A percentile compares a stretch with the other conserved stretches of the same genome.
phyloP scores from a whole-genome alignment of 2,888 invertebrate species.

The Parasteatoda lunata region DNA sequence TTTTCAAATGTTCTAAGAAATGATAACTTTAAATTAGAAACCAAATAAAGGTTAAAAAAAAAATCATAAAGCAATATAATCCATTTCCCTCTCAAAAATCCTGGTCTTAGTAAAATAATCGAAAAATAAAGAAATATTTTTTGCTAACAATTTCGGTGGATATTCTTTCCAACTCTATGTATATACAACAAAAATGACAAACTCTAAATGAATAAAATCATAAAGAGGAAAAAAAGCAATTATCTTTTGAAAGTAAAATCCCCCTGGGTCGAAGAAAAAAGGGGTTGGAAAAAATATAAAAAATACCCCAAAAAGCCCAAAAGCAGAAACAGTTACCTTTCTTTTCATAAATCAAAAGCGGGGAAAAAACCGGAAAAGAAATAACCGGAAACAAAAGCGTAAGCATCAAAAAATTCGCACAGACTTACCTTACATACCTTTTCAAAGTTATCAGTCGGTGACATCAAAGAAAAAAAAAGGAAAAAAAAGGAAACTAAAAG shows the following conservation, averaged over 20 bases:
- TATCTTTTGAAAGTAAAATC: constrained; percentile 16
- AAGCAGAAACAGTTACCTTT: constrained; percentile 5
- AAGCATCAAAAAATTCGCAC: neutral
- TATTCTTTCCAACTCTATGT: neutral
- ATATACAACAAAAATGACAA: neutral
- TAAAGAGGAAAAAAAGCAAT: constrained; percentile 9
- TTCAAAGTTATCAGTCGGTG: constrained; percentile 44
- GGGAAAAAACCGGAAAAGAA: neutral
- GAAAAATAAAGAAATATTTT: too few relatives aligned
- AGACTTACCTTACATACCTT: constrained; percentile 18
- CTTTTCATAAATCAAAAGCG: constrained; percentile 33
- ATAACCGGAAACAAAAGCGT: neutral
- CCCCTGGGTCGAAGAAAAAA: constrained; percentile 1
- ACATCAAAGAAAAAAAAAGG: constrained; percentile 21
- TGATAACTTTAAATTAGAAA: too few relatives aligned
- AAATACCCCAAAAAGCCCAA: neutral
- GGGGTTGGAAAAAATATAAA: neutral
- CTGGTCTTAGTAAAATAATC: too few relatives aligned
- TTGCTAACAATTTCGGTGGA: too few relatives aligned
- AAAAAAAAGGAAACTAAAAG: neutral
- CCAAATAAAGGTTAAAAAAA: too few relatives aligned
- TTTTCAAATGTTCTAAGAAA: too few relatives aligned
- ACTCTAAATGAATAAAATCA: constrained; percentile 7
- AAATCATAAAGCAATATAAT: too few relatives aligned
- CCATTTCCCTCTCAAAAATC: too few relatives aligned